Percentiles rank a stretch among this genome's conserved stretches.
Conservation (phyloP, 2,797 vertebrate genomes). For the Notolepis coatsorum region DNA sequence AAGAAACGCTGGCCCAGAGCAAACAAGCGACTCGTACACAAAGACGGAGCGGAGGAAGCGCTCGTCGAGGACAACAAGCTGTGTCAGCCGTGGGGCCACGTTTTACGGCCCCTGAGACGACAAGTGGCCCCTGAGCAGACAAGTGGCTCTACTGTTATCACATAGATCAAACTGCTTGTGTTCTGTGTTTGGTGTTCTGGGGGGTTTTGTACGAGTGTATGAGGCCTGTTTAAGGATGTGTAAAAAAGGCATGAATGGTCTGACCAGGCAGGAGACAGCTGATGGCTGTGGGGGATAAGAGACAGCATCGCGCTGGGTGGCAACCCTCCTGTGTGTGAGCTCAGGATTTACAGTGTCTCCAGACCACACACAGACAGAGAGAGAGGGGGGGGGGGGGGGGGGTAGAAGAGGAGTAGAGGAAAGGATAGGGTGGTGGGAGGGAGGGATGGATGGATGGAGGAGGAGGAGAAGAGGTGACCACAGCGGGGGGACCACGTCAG, state of each 20-base stretch:
- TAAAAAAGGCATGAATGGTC: slow-evolving; percentile 46
- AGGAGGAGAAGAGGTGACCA: slow-evolving; percentile 12
- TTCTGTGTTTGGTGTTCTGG: slow-evolving; percentile 14
- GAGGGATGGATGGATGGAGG: slow-evolving; percentile 15
- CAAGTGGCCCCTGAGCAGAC: slow-evolving; percentile 18
- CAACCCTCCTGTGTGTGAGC: slow-evolving; percentile 75
- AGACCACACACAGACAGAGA: slow-evolving; percentile 88
- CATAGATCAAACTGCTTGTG: slow-evolving; percentile 26
- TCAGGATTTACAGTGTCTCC: slow-evolving; percentile 75
- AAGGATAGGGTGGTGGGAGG: too few relatives aligned
- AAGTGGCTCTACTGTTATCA: slow-evolving; percentile 22
- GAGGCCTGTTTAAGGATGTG: slow-evolving; percentile 24
- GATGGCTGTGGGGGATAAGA: slow-evolving; percentile 68
- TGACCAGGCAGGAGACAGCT: slow-evolving; percentile 48
- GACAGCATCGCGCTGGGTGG: slow-evolving; percentile 66
- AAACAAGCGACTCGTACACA: slow-evolving; percentile 4
- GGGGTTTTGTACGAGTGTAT: slow-evolving; percentile 45
- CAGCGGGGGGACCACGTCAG: too few relatives aligned
- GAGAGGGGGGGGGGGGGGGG: slow-evolving; percentile 25
- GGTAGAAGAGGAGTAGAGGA: slow-evolving; percentile 36
- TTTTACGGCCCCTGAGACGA: too few relatives aligned
- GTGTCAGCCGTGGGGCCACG: not conserved
- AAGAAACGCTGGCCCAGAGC: too few relatives aligned
- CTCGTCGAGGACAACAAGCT: slow-evolving; percentile 1
- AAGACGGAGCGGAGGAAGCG: slow-evolving; percentile 1